Base-by-base conservation (phyloP, 2,113 vertebrate species). In the Papio anubis region DNA sequence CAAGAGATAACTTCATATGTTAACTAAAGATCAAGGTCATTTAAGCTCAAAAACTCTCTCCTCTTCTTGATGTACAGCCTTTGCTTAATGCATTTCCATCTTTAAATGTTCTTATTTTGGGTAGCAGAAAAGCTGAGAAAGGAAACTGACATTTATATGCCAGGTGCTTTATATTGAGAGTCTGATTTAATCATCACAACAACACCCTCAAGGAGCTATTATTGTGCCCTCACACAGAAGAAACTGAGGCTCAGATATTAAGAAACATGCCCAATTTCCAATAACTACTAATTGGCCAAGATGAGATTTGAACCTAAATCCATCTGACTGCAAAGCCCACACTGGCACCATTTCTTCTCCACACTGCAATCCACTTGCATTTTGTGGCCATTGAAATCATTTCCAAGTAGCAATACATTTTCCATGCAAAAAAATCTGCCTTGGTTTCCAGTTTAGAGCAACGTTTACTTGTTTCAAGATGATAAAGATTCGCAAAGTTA, bases 51-150 rank as follows among this genome's bases (percentile, higher is more conserved):
- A 78, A 78, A 91, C 35, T 66, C 55, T 27, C 61, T 87, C 50
- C 61, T 95, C 59, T 57, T 83, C 18, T 78, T 94, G 73, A 96
- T 59, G 78, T 83, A 91, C 17, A 94, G 66, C 45, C 57, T 84
- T 72, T 11, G 20, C 48, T 93, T 95, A 88, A 86, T 85, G 52
- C 45, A 86, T 70, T 93, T 96, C 55, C 72, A 93, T 93, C 88
- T 91, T 85, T 93, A 82, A 91, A 84, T 66, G 72, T 75, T 95
- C 52, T 95, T 96, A 84, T 94, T 96, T 94, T 32, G n/a, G 27
- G 75, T 76, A 88, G 25, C 83, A 96, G 57, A 45, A 96, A 94
- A 97, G 83, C 21, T 79, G 43, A 93, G 68, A 97, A 91, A 93
- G 68, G n/a, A 96, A 82, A 85, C 27, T 59, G 75, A 61, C 45